These are phyloP conservation scores for Tonatia bakeri DNA, from an alignment of 2,113 vertebrate species.

Conservation along the genomic window DNA sequence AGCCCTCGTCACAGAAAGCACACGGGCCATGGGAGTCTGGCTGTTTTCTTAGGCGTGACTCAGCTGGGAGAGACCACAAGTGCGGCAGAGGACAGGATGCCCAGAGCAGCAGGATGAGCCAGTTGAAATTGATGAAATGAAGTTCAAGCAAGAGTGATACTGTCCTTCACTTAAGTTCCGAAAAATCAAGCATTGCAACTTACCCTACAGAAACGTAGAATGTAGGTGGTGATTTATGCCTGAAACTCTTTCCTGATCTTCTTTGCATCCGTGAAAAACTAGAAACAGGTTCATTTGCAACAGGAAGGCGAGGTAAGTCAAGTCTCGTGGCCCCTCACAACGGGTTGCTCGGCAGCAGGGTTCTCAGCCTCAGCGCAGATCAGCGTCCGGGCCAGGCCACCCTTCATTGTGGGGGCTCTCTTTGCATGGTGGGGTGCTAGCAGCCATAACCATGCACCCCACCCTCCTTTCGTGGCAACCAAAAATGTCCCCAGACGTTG, in stretches of 20 bases:
- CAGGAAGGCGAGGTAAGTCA: background rate
- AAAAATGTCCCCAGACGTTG: background rate
- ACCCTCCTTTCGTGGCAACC: background rate
- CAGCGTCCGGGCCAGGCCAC: fast-evolving
- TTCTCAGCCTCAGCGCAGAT: fast-evolving
- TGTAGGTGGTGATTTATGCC: background rate
- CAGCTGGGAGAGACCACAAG: background rate
- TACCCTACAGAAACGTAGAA: background rate
- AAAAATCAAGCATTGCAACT: too few species aligned
- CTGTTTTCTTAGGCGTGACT: background rate
- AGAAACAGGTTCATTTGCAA: background rate
- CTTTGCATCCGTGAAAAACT: background rate
- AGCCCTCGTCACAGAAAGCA: background rate
- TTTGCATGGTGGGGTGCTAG: too few species aligned
- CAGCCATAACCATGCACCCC: background rate
- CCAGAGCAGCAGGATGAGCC: background rate
- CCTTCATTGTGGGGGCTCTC: background rate
- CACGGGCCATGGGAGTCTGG: background rate
- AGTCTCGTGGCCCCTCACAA: fast-evolving
- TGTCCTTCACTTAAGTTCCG: background rate
- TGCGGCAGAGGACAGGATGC: background rate
- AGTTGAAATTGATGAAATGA: background rate
- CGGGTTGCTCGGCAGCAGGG: background rate
- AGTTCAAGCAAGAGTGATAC: background rate
- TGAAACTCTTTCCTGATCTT: background rate